These are phyloP conservation scores for Parapsyche elsis DNA, from an alignment of 1,140 invertebrate genomes.

Conservation along the genomic window DNA sequence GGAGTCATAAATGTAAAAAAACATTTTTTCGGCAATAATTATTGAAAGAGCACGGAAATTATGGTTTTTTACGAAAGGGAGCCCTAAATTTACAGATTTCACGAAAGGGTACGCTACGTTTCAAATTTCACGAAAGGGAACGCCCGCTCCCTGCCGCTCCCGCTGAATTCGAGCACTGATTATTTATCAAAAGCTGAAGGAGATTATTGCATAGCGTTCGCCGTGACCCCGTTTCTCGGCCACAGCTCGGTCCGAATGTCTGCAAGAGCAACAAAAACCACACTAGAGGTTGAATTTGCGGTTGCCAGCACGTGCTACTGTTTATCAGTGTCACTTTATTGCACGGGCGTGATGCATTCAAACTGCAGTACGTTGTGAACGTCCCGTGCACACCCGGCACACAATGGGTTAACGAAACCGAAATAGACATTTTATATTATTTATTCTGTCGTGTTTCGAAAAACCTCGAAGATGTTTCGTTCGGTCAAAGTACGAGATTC, in stretches of 20 bases:
- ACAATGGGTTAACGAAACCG: conserved; percentile 8
- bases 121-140: too few species aligned
- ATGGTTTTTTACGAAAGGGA: too few species aligned
- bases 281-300: not conserved
- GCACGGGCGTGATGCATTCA: not conserved
- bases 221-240: not conserved
- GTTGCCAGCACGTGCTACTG: not conserved
- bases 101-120: too few species aligned
- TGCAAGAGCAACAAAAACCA: too few species aligned
- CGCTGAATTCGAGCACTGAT: too few species aligned
- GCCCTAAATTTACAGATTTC: too few species aligned
- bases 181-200: not conserved
- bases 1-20: too few species aligned
- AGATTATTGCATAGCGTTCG: not conserved
- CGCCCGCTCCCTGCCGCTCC: too few species aligned
- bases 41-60: too few species aligned
- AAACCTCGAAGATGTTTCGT: too few species aligned
- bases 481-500: too few species aligned
- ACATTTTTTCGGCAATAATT: too few species aligned
- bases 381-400: not conserved
- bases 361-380: not conserved
- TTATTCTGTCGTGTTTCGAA: not conserved
- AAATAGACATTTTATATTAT: not conserved
- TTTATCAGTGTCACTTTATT: conserved; percentile 25
- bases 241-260: not conserved